Conservation (phyloP, 2,888 invertebrate genomes). For the Trachelus iudaicus region DNA sequence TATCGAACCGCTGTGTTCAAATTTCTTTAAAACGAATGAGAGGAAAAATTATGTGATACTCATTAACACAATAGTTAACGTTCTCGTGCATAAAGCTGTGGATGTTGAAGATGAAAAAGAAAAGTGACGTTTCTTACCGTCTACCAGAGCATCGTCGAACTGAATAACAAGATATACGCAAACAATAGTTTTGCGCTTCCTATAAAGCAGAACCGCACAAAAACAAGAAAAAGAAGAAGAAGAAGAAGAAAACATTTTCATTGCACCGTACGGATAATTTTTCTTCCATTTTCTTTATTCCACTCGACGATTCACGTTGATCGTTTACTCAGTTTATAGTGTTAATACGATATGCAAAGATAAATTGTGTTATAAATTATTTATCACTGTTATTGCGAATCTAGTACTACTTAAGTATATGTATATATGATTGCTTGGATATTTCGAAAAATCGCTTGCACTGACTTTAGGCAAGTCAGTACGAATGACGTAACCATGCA, state of each 20-base stretch:
- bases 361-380: neutral
- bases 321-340: neutral
- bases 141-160: neutral
- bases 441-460: neutral
- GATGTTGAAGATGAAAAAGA: neutral
- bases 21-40: slow-evolving; percentile 28
- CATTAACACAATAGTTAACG: slow-evolving; percentile 12
- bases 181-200: neutral
- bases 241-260: neutral
- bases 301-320: neutral
- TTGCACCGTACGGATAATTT: neutral
- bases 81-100: neutral
- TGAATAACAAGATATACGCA: neutral
- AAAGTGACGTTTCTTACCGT: neutral
- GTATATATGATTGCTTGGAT: neutral
- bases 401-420: neutral
- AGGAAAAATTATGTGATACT: slow-evolving; percentile 18
- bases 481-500: neutral
- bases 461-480: neutral
- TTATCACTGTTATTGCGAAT: neutral
- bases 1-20: slow-evolving; percentile 49
- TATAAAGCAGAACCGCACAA: neutral
- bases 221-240: neutral
- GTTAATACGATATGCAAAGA: neutral
- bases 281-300: neutral